phyloP scores from a whole-genome alignment of 30 jellyfish, hydroid and myxozoan species.

The Hydractinia symbiolongicarpus region DNA sequence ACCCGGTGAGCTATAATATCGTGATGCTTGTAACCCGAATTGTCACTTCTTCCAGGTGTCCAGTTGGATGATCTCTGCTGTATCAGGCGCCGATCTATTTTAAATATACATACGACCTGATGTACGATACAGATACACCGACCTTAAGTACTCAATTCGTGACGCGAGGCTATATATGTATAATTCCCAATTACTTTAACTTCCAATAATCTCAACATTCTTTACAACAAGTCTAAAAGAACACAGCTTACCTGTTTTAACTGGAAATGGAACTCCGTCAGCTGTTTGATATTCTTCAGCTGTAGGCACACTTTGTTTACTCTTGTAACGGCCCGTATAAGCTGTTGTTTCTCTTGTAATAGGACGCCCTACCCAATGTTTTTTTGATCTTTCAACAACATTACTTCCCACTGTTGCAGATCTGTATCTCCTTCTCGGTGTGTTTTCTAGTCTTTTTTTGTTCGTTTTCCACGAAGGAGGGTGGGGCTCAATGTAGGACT shows the following conservation, averaged over 20 bases:
- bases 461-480: constrained; percentile 18
- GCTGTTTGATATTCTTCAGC: constrained; percentile 70
- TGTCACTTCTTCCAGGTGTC: constrained; percentile 1
- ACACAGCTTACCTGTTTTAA: constrained; percentile 39
- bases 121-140: too few relatives aligned
- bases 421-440: constrained; percentile 8
- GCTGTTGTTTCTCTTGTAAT: constrained; percentile 21
- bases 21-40: constrained; percentile 16
- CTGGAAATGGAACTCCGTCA: constrained; percentile 79
- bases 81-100: background rate
- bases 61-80: background rate
- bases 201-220: too few relatives aligned
- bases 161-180: too few relatives aligned
- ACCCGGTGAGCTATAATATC: constrained; percentile 41
- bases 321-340: background rate
- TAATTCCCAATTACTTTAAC: too few relatives aligned
- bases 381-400: constrained; percentile 33
- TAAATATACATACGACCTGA: background rate
- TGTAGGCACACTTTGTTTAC: constrained; percentile 27
- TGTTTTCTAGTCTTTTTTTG: background rate
- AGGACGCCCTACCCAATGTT: constrained; percentile 42
- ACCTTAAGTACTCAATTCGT: too few relatives aligned
- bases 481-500: background rate
- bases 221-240: too few relatives aligned
- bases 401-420: constrained; percentile 47